A percentile compares a stretch with the other conserved stretches of the same genome.
Evolutionary conservation across 1,140 invertebrate species (phyloP).

Genomic region (Zeugodacus cucurbitae): DNA sequence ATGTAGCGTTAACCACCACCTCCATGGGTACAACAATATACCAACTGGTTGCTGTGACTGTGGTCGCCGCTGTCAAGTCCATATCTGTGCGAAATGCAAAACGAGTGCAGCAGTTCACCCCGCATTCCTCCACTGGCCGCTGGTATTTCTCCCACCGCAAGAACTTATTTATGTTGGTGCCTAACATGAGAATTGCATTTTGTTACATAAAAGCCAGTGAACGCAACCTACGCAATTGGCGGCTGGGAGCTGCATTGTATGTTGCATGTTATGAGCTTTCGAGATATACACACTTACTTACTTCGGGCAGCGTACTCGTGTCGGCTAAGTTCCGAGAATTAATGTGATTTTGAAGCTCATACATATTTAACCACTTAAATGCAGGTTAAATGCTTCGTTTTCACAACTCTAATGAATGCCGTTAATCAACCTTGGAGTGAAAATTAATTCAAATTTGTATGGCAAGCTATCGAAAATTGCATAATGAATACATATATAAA

Average conservation of each 20-base stretch:
- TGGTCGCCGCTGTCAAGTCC: not conserved
- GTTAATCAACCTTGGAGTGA: not conserved
- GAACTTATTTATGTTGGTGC: not conserved
- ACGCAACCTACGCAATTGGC: not conserved
- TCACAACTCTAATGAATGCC: not conserved
- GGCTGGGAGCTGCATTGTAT: not conserved
- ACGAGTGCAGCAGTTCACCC: not conserved
- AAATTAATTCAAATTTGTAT: not conserved
- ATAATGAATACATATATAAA: too few species aligned
- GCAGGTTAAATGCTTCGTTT: slow-evolving; percentile 15
- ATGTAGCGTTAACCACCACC: not conserved
- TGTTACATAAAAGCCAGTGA: not conserved
- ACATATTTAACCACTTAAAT: slow-evolving; percentile 32
- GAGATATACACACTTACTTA: not conserved
- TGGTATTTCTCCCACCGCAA: too few species aligned
- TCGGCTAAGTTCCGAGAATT: not conserved
- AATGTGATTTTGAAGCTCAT: not conserved
- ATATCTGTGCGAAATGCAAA: not conserved
- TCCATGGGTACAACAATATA: not conserved
- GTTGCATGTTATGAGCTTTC: not conserved
- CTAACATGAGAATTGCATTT: not conserved
- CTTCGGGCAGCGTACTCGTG: not conserved
- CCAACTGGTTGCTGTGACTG: not conserved
- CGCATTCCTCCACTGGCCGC: not conserved
- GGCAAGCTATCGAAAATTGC: too few species aligned